Evolutionary conservation across 92 coral and sea anemone species (phyloP).

Genomic region (Zoanthus sansibaricus): DNA sequence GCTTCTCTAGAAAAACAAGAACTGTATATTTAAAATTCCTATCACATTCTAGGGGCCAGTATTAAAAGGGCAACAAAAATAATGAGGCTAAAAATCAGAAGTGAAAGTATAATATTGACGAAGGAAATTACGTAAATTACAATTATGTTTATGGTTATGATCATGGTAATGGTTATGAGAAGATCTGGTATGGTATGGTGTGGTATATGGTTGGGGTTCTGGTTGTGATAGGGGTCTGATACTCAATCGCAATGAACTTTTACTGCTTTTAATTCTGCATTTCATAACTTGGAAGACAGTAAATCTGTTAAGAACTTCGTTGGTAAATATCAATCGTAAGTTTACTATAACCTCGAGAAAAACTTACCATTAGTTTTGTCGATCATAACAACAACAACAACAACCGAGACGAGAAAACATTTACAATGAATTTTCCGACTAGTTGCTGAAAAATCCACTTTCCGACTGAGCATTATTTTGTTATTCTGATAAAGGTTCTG

Average conservation of each 20-base stretch:
- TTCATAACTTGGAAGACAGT: neutral
- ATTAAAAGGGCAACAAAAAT: no score
- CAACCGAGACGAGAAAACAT: neutral
- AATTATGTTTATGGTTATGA: no score
- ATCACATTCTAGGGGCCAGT: no score
- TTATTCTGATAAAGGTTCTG: neutral
- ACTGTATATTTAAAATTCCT: neutral
- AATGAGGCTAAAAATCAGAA: no score
- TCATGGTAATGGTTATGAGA: no score
- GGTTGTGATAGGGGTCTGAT: no score
- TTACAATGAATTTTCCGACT: neutral
- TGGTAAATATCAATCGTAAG: neutral
- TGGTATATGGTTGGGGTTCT: no score
- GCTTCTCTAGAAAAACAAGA: conserved; percentile 14
- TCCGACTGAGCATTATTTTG: neutral
- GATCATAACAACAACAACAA: neutral
- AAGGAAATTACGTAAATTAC: no score
- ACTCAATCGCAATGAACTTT: no score
- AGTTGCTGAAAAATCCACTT: neutral
- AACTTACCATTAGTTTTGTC: neutral
- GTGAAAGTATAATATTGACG: no score
- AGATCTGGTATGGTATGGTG: no score
- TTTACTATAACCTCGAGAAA: neutral
- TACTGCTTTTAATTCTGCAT: neutral
- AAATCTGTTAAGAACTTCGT: neutral